phyloP scores from a whole-genome alignment of 2,888 invertebrate species.

The Cephus spinipes region DNA sequence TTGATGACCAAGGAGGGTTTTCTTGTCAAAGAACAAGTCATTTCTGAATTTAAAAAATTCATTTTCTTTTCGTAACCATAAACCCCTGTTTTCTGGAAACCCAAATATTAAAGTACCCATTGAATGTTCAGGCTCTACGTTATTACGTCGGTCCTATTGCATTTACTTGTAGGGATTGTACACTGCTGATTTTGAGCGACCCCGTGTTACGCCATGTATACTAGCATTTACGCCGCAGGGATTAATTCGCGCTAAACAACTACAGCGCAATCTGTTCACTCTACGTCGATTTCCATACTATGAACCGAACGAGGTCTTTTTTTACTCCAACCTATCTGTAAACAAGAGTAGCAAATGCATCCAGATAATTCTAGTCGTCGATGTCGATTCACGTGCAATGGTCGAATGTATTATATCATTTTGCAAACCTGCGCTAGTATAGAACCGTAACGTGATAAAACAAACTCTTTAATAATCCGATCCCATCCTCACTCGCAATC shows the following conservation, averaged over 20 bases:
- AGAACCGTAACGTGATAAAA: background rate
- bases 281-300: background rate
- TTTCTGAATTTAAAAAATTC: background rate
- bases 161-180: background rate
- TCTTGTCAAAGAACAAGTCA: background rate
- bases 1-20: background rate
- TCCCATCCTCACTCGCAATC: background rate
- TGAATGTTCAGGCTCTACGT: background rate
- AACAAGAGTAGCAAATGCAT: background rate
- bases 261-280: background rate
- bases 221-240: background rate
- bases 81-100: background rate
- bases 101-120: background rate
- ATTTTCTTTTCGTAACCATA: background rate
- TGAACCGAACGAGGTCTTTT: background rate
- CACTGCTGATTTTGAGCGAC: background rate
- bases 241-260: background rate
- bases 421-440: background rate
- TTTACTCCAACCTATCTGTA: background rate
- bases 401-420: background rate
- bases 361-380: no score
- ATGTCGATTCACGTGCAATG: no score
- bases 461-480: background rate
- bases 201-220: background rate
- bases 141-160: background rate